A percentile compares a stretch with the other conserved stretches of the same genome.
Conservation (phyloP, 2,797 vertebrate genomes). For the Anomalospiza imberbis region DNA sequence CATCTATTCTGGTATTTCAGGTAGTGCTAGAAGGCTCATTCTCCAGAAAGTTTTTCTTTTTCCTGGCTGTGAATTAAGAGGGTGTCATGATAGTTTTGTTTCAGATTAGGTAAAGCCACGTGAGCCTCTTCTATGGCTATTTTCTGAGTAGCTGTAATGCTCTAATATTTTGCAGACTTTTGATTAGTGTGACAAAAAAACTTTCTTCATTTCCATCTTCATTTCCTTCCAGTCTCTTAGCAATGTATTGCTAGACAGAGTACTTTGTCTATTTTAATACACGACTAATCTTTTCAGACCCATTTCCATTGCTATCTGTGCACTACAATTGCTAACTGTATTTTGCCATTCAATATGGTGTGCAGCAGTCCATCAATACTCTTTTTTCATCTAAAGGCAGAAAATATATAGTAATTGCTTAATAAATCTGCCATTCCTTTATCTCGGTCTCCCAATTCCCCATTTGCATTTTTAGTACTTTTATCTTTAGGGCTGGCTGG, state of each 20-base stretch:
- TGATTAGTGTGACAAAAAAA: constrained; percentile 10
- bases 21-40: not conserved
- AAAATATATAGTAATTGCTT: constrained; percentile 53
- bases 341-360: not conserved
- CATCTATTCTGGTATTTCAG: not conserved
- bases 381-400: constrained; percentile 45
- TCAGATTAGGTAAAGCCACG: not conserved
- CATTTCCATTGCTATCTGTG: constrained; percentile 42
- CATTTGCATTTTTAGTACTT: constrained; percentile 59
- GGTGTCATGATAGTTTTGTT: not conserved
- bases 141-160: not conserved
- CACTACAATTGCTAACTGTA: constrained; percentile 7
- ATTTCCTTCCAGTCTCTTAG: constrained; percentile 37
- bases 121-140: not conserved
- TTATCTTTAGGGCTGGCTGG: constrained; percentile 46
- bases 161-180: constrained; percentile 23
- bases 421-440: constrained; percentile 54
- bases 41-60: not conserved
- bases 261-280: constrained; percentile 47
- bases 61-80: not conserved
- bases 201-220: constrained; percentile 27
- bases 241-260: not conserved
- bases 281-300: constrained; percentile 46
- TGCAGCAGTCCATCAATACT: constrained; percentile 38
- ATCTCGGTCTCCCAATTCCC: not conserved